phyloP scores from a whole-genome alignment of 1,140 invertebrate genomes.

The Theocolax elegans region DNA sequence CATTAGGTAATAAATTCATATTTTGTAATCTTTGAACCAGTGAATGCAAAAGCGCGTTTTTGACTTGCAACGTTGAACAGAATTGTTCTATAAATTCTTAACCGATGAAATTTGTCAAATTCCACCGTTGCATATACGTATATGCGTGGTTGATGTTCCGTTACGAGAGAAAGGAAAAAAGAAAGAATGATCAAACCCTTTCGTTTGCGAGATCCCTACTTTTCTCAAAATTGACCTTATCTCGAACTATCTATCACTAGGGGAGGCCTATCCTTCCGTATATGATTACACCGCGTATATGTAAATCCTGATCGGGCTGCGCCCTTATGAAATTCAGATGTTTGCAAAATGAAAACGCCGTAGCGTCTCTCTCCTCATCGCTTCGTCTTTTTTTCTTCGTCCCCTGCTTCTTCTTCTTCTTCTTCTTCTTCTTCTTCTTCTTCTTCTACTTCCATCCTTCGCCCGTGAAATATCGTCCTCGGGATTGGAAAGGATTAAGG shows the following conservation, averaged over 20 bases:
- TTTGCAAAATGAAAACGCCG: slow-evolving; percentile 29
- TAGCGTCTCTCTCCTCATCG: background rate
- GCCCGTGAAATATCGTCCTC: background rate
- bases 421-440: background rate
- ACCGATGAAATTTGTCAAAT: no score
- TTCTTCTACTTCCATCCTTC: background rate
- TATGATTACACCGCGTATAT: slow-evolving; percentile 30
- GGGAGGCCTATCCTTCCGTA: slow-evolving; percentile 14
- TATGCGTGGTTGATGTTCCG: no score
- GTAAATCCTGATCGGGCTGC: slow-evolving; percentile 10
- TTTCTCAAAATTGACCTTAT: slow-evolving; percentile 14
- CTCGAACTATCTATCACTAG: slow-evolving; percentile 10
- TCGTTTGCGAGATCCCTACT: no score
- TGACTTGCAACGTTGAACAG: no score
- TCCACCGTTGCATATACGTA: no score
- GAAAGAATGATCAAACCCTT: no score
- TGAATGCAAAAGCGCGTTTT: no score
- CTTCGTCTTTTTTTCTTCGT: background rate
- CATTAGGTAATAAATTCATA: no score
- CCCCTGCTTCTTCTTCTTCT: background rate
- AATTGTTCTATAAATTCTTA: no score
- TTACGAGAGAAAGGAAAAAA: no score
- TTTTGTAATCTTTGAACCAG: no score
- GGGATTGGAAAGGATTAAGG: background rate
- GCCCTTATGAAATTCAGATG: slow-evolving; percentile 33